Evolutionary conservation across 2,888 invertebrate genomes (phyloP).

Genomic region (Trimorus sp.): DNA sequence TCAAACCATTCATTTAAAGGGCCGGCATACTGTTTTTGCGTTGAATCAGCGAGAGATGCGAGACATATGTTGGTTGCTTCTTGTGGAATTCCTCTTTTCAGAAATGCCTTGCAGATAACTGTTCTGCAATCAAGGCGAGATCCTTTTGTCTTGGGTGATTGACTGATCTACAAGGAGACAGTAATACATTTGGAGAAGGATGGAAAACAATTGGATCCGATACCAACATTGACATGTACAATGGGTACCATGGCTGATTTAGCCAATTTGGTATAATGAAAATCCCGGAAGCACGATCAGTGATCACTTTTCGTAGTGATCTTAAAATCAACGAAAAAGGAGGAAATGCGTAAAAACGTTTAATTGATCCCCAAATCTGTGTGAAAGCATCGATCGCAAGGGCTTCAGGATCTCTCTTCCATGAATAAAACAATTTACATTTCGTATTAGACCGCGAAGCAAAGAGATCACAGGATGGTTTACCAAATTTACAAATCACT

Average conservation of each 20-base stretch:
- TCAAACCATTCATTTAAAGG: too few relatives aligned
- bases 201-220: slow-evolving; percentile 4
- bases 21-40: background rate
- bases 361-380: slow-evolving; percentile 11
- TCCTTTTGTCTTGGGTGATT: too few relatives aligned
- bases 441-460: background rate
- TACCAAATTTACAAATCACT: background rate
- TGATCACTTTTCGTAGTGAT: slow-evolving; percentile 43
- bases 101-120: background rate
- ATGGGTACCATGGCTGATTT: slow-evolving; percentile 17
- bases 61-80: background rate
- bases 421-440: background rate
- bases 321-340: slow-evolving; percentile 62
- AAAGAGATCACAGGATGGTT: background rate
- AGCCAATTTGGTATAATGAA: slow-evolving; percentile 21
- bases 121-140: background rate
- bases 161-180: too few relatives aligned
- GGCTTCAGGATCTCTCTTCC: slow-evolving; percentile 27
- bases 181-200: background rate
- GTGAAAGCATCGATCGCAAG: slow-evolving; percentile 52
- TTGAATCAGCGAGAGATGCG: background rate
- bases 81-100: background rate
- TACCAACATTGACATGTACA: slow-evolving; percentile 4
- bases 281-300: slow-evolving; percentile 42
- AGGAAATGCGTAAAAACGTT: slow-evolving; percentile 65